Conservation (phyloP, 2,888 invertebrate genomes). For the Ophion ellenae region DNA sequence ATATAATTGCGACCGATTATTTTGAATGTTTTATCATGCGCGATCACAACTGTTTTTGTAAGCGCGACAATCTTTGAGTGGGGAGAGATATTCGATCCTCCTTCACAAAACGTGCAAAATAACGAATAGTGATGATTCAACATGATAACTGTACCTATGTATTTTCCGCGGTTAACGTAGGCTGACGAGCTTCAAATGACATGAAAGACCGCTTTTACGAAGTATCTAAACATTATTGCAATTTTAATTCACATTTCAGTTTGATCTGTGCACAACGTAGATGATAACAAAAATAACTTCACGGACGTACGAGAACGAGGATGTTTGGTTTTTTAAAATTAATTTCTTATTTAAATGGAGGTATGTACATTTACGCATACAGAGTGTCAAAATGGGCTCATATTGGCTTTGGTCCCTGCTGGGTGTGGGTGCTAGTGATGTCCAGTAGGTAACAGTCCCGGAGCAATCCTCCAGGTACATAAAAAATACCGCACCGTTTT, state of each 20-base stretch:
- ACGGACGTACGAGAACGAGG: neutral
- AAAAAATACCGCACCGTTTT: too few relatives aligned
- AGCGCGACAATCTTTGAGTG: neutral
- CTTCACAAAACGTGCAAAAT: neutral
- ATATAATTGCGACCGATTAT: neutral
- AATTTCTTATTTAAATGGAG: too few relatives aligned
- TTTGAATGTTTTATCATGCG: neutral
- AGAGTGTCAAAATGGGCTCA: too few relatives aligned
- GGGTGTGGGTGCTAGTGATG: too few relatives aligned
- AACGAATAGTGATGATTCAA: neutral
- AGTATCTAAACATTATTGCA: neutral
- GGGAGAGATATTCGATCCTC: neutral
- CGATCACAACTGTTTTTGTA: neutral
- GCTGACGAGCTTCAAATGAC: neutral
- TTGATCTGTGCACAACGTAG: neutral
- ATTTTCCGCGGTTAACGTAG: neutral
- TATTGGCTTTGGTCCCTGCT: too few relatives aligned
- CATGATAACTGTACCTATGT: neutral
- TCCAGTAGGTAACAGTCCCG: too few relatives aligned
- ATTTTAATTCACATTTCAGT: too few relatives aligned
- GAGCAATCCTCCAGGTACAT: too few relatives aligned
- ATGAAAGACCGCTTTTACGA: neutral
- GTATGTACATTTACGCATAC: too few relatives aligned
- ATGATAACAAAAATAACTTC: neutral
- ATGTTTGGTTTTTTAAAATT: too few relatives aligned